Evolutionary conservation across 2,797 vertebrate species (phyloP), one percentile per base, ranked within the genome.

Genomic region (Odontamblyopus rebecca): DNA sequence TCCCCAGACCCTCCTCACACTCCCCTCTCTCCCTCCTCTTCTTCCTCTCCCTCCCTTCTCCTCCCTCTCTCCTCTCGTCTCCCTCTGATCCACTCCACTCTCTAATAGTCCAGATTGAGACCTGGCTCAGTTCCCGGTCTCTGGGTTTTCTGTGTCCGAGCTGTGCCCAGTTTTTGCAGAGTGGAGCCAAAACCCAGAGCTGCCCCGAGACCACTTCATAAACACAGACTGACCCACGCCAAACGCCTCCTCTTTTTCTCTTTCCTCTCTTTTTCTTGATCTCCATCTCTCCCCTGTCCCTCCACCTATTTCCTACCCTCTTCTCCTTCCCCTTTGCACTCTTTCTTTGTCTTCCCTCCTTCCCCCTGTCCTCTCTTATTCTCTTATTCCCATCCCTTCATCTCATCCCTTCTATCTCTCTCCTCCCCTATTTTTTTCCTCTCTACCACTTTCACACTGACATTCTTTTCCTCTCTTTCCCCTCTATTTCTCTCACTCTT

Each of bases 141-240:
- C 59, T 29, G 27, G 59, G 59, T 61, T 29, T 15, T 5, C 59
- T 16, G 16, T 32, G 59, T 32, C 59, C 59, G 30, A 61, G 13
- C 59, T 61, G 59, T 61, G 59, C 59, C 59, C 59, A 61, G 29
- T 32, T 32, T 59, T 23, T n/a, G 23, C 53, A n/a, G 53, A 54
- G 53, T 23, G 2, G 53, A 54, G 53, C 53, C 53, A 54, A 54
- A n/a, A 85, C 74, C 53, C 78, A 82, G 79, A 81, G 86, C 87
- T 89, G 88, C 86, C 87, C 87, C 79, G 89, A 86, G 88, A 92
- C 85, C 84, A 89, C 88, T 90, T 82, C 77, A 89, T 70, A 86
- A 89, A 76, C 85, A 86, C 82, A 87, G 82, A 85, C 88, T 85
- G 23, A 85, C 59, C 13, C 59, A 61, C 15, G 62, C 27, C 59